A percentile compares a stretch with the other conserved stretches of the same genome.
Evolutionary conservation across 2,888 invertebrate species (phyloP).

Genomic region (Ecliptopera silaceata): DNA sequence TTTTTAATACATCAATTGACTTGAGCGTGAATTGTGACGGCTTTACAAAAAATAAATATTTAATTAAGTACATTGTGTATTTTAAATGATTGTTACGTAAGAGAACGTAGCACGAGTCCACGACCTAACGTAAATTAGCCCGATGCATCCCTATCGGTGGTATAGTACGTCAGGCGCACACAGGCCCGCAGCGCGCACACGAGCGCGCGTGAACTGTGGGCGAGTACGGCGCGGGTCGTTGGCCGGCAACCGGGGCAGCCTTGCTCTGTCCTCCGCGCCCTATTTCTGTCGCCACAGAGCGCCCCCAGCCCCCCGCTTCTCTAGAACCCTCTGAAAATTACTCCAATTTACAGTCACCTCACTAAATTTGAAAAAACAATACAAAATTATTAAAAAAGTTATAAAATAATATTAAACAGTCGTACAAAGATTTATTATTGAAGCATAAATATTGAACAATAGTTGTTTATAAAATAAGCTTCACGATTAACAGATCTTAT

Average conservation of each 20-base stretch:
- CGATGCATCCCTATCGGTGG: slow-evolving; percentile 54
- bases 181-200: slow-evolving; percentile 49
- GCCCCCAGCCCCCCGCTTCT: slow-evolving; percentile 44
- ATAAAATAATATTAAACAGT: background rate
- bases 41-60: no score
- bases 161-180: slow-evolving; percentile 43
- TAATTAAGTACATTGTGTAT: background rate
- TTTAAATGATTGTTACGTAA: slow-evolving; percentile 29
- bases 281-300: slow-evolving; percentile 78
- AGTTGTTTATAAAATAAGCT: background rate
- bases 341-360: slow-evolving; percentile 44
- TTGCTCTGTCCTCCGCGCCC: slow-evolving; percentile 82
- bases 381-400: slow-evolving; percentile 1
- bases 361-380: slow-evolving; percentile 40
- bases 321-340: slow-evolving; percentile 65
- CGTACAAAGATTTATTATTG: background rate
- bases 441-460: background rate
- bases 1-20: background rate
- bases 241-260: slow-evolving; percentile 80
- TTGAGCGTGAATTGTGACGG: background rate
- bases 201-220: slow-evolving; percentile 30
- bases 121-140: slow-evolving; percentile 50
- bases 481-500: background rate
- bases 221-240: slow-evolving; percentile 62
- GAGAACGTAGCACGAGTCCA: slow-evolving; percentile 34